phyloP scores from a whole-genome alignment of 2,113 vertebrate genomes.

The Phyllostomus discolor region DNA sequence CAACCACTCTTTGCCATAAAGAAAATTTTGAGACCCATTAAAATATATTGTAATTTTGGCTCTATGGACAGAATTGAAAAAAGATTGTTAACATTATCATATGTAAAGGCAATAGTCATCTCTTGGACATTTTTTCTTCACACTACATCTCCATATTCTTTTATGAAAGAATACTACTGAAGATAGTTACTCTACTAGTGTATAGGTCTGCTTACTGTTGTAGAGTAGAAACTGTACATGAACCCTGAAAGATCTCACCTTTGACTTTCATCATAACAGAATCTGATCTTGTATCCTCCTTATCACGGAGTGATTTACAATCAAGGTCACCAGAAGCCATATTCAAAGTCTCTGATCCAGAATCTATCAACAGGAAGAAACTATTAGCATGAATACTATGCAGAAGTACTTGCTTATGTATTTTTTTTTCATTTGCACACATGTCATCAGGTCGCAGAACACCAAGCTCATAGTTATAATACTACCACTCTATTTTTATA shows the following conservation, averaged over 20 bases:
- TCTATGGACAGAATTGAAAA: background rate
- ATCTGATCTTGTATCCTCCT: background rate
- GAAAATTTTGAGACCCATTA: background rate
- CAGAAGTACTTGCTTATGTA: conserved; percentile 34
- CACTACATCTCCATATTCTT: background rate
- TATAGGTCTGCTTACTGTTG: background rate
- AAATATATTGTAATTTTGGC: background rate
- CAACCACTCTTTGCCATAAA: background rate
- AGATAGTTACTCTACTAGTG: background rate
- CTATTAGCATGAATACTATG: background rate
- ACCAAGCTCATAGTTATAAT: background rate
- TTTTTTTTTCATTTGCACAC: background rate
- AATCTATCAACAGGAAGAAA: conserved; percentile 56
- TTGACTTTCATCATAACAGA: background rate
- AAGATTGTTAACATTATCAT: background rate
- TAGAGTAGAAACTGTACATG: background rate
- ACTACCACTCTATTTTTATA: background rate
- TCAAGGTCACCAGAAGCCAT: conserved; percentile 44
- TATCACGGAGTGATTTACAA: background rate
- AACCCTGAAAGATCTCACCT: conserved; percentile 1
- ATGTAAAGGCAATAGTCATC: background rate
- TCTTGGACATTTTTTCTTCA: background rate
- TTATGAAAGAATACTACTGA: background rate
- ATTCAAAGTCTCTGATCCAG: conserved; percentile 51
- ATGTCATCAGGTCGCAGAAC: background rate